Evolutionary conservation across 2,797 vertebrate species (phyloP).

Genomic region (Bovichtus diacanthus): DNA sequence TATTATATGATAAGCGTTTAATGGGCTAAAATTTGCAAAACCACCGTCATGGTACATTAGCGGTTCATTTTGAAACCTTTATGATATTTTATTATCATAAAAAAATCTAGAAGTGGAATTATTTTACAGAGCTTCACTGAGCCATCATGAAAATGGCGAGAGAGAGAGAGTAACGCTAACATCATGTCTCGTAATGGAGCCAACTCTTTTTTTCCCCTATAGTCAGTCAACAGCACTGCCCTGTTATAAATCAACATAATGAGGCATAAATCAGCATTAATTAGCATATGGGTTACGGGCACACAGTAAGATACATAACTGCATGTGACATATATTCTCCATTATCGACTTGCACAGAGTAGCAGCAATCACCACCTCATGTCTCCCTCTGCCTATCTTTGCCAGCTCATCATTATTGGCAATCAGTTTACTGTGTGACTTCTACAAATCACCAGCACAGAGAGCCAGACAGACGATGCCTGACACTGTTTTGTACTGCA

Average conservation of each 20-base stretch:
- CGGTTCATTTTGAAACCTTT: conserved; percentile 16
- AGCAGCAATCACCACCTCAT: conserved; percentile 63
- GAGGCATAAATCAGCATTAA: conserved; percentile 80
- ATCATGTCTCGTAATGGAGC: conserved; percentile 42
- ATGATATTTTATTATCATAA: conserved; percentile 16
- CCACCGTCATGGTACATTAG: not conserved
- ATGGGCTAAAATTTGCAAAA: conserved; percentile 44
- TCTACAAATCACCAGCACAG: conserved; percentile 52
- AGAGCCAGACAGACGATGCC: conserved; percentile 42
- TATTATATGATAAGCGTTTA: conserved; percentile 53
- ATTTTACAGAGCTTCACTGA: conserved; percentile 11
- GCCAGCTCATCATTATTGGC: conserved; percentile 68
- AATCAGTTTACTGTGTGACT: conserved; percentile 59
- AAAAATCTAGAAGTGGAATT: not conserved
- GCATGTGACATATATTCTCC: conserved; percentile 70
- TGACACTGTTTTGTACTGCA: conserved; percentile 22
- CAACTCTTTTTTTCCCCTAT: conserved; percentile 24
- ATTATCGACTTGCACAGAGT: conserved; percentile 60
- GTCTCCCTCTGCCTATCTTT: conserved; percentile 45
- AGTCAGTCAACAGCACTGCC: conserved; percentile 63
- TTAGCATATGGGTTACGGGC: conserved; percentile 72
- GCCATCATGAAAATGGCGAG: conserved; percentile 8
- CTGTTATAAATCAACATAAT: conserved; percentile 79
- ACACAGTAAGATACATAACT: conserved; percentile 68
- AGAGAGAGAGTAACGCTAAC: conserved; percentile 13